Conservation (phyloP, 1,140 invertebrate genomes). For the Macrostomum lignano region DNA sequence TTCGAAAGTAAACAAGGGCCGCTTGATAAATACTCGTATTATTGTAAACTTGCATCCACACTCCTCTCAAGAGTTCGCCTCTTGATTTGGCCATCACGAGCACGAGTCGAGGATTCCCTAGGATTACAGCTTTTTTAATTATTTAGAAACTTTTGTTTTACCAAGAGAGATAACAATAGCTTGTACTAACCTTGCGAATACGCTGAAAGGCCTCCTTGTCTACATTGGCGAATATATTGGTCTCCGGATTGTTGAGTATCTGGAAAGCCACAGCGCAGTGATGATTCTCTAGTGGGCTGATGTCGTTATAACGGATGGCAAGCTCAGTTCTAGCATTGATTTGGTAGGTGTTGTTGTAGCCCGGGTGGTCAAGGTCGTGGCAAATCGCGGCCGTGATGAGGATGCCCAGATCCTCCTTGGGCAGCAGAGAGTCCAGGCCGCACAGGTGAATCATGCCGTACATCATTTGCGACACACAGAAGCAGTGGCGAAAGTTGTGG, state of each 20-base stretch:
- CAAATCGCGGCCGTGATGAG: conserved; percentile 53
- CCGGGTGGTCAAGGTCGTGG: conserved; percentile 30
- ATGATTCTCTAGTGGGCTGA: conserved; percentile 58
- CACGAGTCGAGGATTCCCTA: no score
- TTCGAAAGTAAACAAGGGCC: no score
- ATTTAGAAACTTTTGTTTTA: no score
- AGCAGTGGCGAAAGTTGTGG: conserved; percentile 61
- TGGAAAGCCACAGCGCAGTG: conserved; percentile 58
- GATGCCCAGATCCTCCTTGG: conserved; percentile 44
- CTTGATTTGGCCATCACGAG: no score
- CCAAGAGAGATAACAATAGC: no score
- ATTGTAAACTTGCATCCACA: no score
- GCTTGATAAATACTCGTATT: no score
- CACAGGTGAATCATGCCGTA: conserved; percentile 30
- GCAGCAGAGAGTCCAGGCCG: conserved; percentile 38
- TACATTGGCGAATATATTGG: conserved; percentile 52
- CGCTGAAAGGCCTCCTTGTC: no score
- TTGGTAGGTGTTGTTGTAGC: conserved; percentile 29
- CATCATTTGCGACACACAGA: conserved; percentile 67
- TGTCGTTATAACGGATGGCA: conserved; percentile 56
- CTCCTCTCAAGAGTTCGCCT: no score
- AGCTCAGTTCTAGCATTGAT: conserved; percentile 57
- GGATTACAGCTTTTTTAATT: no score
- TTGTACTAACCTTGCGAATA: no score
- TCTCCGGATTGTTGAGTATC: conserved; percentile 39